These are phyloP conservation scores for Hippopotamus amphibius DNA, from an alignment of 2,113 vertebrate species.

Conservation along the genomic window DNA sequence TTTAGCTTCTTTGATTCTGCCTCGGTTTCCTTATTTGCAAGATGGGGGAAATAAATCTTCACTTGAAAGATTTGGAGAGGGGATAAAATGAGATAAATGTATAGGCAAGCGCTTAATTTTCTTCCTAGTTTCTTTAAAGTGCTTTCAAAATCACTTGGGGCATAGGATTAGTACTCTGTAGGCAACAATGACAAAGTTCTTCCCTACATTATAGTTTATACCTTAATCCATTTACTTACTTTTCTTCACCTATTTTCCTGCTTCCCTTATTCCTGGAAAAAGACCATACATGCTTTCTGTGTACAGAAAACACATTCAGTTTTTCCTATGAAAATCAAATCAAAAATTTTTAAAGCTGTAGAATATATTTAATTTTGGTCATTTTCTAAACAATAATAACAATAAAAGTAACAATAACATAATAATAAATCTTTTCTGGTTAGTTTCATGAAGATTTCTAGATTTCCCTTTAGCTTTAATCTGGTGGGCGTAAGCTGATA, in stretches of 20 bases:
- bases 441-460: slow-evolving; percentile 12
- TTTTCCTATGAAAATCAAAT: slow-evolving; percentile 54
- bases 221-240: neutral
- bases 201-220: neutral
- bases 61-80: neutral
- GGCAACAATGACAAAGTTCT: neutral
- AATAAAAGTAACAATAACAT: neutral
- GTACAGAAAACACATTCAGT: slow-evolving; percentile 11
- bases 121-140: neutral
- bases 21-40: slow-evolving; percentile 48
- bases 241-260: neutral
- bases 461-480: neutral
- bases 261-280: slow-evolving; percentile 36
- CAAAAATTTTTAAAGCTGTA: neutral
- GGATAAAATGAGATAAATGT: neutral
- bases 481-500: neutral
- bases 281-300: neutral
- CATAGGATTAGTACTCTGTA: neutral
- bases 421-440: neutral
- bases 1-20: neutral
- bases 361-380: neutral
- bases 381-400: slow-evolving; percentile 20
- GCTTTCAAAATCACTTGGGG: neutral
- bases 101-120: neutral
- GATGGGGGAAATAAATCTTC: neutral